These are phyloP conservation scores for Cryptophagus acutangulus DNA, from an alignment of 2,888 invertebrate species.

Conservation along the genomic window DNA sequence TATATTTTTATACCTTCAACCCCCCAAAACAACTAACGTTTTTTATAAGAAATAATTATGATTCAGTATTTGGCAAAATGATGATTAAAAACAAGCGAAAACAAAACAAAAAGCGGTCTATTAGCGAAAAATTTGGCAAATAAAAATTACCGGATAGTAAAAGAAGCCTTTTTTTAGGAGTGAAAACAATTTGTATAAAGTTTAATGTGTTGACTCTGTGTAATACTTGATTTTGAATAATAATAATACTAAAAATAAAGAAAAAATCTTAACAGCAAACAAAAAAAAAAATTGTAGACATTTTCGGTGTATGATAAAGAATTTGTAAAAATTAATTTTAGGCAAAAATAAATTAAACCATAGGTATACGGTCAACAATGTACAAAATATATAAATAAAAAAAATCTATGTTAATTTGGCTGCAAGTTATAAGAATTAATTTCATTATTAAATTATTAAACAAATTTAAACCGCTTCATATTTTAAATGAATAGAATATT, in stretches of 20 bases:
- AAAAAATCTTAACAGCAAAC: constrained; percentile 15
- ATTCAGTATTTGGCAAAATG: constrained; percentile 38
- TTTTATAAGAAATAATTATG: constrained; percentile 7
- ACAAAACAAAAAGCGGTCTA: constrained; percentile 36
- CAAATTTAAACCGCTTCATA: too few relatives aligned
- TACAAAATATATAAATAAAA: constrained; percentile 38
- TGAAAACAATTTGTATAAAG: constrained; percentile 33
- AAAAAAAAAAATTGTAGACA: constrained; percentile 7
- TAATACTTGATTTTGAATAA: too few relatives aligned
- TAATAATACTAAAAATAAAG: too few relatives aligned
- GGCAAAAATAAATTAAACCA: constrained; percentile 23
- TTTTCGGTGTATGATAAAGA: constrained; percentile 21
- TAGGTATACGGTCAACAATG: constrained; percentile 49
- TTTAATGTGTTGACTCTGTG: constrained; percentile 37
- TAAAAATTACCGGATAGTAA: constrained; percentile 29
- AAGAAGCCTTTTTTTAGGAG: constrained; percentile 4
- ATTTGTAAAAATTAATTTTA: constrained; percentile 42
- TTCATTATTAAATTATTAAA: too few relatives aligned
- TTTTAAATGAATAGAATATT: too few relatives aligned
- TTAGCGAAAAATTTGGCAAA: constrained; percentile 8
- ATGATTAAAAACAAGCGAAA: constrained; percentile 19
- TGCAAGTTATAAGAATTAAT: constrained; percentile 28
- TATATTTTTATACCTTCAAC: constrained; percentile 14
- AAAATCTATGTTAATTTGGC: constrained; percentile 22
- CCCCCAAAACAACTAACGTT: constrained; percentile 14